phyloP scores from a whole-genome alignment of 1,140 invertebrate species.

The Teleogryllus occipitalis region DNA sequence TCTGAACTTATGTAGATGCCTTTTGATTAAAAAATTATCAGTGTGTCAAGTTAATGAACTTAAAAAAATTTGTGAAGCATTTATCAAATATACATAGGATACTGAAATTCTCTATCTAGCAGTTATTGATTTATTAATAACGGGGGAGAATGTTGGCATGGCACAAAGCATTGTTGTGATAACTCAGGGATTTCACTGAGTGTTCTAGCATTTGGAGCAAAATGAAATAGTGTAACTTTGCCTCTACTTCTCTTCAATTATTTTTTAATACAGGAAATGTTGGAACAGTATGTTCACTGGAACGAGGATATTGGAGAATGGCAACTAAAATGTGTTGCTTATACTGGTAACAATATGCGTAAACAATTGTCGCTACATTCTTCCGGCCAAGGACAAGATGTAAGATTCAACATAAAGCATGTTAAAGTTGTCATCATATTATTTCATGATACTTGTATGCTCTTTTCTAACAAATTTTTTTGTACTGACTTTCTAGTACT shows the following conservation, averaged over 20 bases:
- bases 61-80: no score
- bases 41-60: no score
- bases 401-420: background rate
- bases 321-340: constrained; percentile 95
- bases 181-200: background rate
- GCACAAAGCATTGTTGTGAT: background rate
- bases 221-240: background rate
- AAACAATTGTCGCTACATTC: constrained; percentile 39
- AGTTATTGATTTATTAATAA: no score
- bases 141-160: no score
- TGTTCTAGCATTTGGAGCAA: background rate
- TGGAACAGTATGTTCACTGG: constrained; percentile 89
- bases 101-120: no score
- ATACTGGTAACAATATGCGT: constrained; percentile 97
- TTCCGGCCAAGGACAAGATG: constrained; percentile 13
- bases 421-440: background rate
- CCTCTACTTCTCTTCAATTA: background rate
- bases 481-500: constrained; percentile 2
- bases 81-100: no score
- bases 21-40: no score
- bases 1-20: no score
- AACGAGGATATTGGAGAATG: constrained; percentile 98
- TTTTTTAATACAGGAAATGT: constrained; percentile 59
- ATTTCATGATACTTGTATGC: background rate
- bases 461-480: background rate